Percentiles rank a stretch among this genome's conserved stretches.
Conservation (phyloP, 2,888 invertebrate genomes). For the Tenthredo amoena region DNA sequence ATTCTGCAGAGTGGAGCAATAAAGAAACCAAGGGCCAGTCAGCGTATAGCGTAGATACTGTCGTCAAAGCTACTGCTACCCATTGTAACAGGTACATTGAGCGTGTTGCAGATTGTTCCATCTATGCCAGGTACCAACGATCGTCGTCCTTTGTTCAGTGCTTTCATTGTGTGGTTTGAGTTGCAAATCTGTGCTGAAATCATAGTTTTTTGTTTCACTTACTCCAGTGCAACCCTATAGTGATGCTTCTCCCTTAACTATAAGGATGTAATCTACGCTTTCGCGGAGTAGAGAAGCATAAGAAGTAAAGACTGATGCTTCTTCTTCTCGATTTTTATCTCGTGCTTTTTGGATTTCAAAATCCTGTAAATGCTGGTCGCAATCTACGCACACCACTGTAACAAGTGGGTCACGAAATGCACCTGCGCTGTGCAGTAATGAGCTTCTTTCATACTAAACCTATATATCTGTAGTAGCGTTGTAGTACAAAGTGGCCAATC, state of each 20-base stretch:
- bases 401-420: background rate
- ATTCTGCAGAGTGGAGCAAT: slow-evolving; percentile 11
- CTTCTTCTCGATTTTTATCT: background rate
- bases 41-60: background rate
- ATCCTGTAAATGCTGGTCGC: background rate
- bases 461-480: background rate
- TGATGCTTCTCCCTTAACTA: background rate
- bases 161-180: background rate
- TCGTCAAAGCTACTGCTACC: slow-evolving; percentile 38
- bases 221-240: background rate
- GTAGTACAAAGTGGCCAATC: slow-evolving; percentile 8
- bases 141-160: slow-evolving; percentile 7
- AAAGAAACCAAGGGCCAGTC: slow-evolving; percentile 22
- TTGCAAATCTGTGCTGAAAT: background rate
- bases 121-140: slow-evolving; percentile 11
- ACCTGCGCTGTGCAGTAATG: slow-evolving; percentile 9
- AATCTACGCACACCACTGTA: background rate
- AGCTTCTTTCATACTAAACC: slow-evolving; percentile 8
- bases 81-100: slow-evolving; percentile 29
- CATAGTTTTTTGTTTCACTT: background rate
- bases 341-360: background rate
- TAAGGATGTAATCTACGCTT: background rate
- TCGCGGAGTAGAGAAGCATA: background rate
- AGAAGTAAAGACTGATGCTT: background rate
- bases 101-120: slow-evolving; percentile 29